Evolutionary conservation across 2,113 vertebrate genomes (phyloP).

Genomic region (Pristiophorus japonicus): DNA sequence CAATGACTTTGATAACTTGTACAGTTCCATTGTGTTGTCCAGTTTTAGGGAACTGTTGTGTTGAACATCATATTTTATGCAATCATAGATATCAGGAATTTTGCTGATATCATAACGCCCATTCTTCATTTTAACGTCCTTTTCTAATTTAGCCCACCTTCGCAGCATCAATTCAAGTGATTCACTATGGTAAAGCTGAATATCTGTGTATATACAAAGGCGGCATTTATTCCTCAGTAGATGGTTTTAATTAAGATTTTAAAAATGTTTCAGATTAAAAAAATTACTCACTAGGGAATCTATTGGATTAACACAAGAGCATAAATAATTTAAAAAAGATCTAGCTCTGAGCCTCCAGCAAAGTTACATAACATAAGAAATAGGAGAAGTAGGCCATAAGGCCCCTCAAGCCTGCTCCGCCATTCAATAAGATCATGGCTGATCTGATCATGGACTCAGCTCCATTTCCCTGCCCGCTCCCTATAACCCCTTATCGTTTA

Average conservation of each 20-base stretch:
- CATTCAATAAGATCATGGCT: too few relatives aligned
- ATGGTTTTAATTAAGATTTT: background rate
- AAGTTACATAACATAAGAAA: too few relatives aligned
- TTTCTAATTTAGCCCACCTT: conserved; percentile 80
- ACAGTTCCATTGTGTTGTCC: conserved; percentile 79
- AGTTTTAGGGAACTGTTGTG: conserved; percentile 78
- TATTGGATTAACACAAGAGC: background rate
- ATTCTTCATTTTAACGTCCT: conserved; percentile 85
- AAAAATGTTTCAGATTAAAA: too few relatives aligned
- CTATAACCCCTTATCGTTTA: too few relatives aligned
- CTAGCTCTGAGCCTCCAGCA: background rate
- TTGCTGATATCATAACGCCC: conserved; percentile 83
- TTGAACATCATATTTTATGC: conserved; percentile 83
- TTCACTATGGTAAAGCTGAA: conserved; percentile 83
- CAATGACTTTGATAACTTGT: conserved; percentile 77
- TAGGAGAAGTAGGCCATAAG: too few relatives aligned
- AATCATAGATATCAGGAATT: conserved; percentile 84
- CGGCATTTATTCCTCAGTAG: background rate
- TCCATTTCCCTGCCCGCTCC: too few relatives aligned
- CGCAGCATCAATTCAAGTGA: conserved; percentile 80
- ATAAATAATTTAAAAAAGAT: background rate
- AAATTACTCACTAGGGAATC: background rate
- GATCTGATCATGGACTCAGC: too few relatives aligned
- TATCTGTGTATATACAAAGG: conserved; percentile 56
- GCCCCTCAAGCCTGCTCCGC: too few relatives aligned